Base-by-base conservation (phyloP, 1,140 invertebrate species). In the Halictus rubicundus region DNA sequence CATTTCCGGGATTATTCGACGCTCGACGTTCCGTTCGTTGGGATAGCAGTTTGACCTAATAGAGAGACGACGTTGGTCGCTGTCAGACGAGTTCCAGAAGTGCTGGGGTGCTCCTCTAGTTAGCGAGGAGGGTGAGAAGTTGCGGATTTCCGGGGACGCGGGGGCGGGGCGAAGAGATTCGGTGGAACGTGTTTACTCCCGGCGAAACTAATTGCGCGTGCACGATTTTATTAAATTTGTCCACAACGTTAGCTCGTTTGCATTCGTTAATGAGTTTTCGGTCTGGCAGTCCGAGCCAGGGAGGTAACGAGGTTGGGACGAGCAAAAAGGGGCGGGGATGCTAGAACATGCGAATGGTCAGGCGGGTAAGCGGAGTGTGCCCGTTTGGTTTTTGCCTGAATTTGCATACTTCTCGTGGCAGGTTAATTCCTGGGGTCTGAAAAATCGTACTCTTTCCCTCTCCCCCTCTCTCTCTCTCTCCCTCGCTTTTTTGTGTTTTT, bases 261-360 rank as follows among this genome's bases (percentile, higher is more conserved):
- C 91, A 92, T 92, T 91, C 85, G 90, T 91, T 92, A 90, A 91
- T 91, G 90, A 92, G 89, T 92, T 92, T 92, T 91, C 86, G 85
- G 87, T 88, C 81, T 82, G 82, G 75, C 85, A 70, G 85, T 77
- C 80, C 77, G 80, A 66, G 81, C 57, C 71, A 77, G 81, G 87
- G 68, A 83, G 64, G 76, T 85, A 86, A 86, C 84, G 81, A 88
- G 86, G 84, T 85, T 79, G 83, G 82, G 66, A 81, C 74, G 74
- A 54, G 84, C 68, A 37, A 49, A 52, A 46, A 61, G 68, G 68
- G 75, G 78, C 76, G 57, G 75, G 71, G 64, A 74, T 76, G 63
- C 49, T 80, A 72, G 80, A 83, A 75, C 76, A 86, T 66, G 80
- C 68, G 80, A 68, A 80, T 71, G 84, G 70, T 68, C 52, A 65